Conservation (phyloP, 2,113 vertebrate species). For the Rattus norvegicus region GRCr8 NC_086020.1:198651501-198652000, state of each 20-base stretch:
- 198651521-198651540: conserved; percentile 17
- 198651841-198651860: neutral
- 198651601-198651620: conserved; percentile 95
- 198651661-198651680: neutral
- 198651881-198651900: neutral
- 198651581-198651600: conserved; percentile 93
- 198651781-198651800: neutral
- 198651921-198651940: neutral
- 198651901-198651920: neutral
- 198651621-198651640: conserved; percentile 93
- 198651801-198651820: neutral
- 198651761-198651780: neutral
- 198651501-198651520: neutral
- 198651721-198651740: neutral
- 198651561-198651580: conserved; percentile 93
- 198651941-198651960: neutral
- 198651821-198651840: too few species aligned
- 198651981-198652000: neutral
- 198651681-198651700: neutral
- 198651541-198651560: conserved; percentile 93
- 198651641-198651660: conserved; percentile 92
- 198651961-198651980: neutral
- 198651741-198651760: neutral
- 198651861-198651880: neutral
- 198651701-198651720: neutral